phyloP scores from a whole-genome alignment of 2,113 vertebrate genomes.

The Mormoops blainvillei region DNA sequence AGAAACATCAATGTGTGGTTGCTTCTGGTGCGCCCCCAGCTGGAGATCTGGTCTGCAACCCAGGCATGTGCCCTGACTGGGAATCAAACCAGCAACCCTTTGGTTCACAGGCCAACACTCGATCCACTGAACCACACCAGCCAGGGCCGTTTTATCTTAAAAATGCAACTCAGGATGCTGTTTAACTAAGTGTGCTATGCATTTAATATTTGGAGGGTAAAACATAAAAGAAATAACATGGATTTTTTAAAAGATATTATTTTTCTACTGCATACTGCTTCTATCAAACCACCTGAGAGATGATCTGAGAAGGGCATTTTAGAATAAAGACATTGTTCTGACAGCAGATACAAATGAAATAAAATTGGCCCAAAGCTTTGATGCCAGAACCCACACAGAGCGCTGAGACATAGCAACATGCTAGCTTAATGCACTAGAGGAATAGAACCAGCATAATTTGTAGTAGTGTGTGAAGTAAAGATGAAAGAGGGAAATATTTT shows the following conservation, averaged over 20 bases:
- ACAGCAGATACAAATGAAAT: constrained; percentile 85
- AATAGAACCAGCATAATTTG: constrained; percentile 77
- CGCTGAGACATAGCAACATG: constrained; percentile 73
- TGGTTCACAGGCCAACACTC: no score
- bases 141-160: constrained; percentile 59
- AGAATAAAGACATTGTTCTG: constrained; percentile 85
- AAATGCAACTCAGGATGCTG: constrained; percentile 48
- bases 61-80: no score
- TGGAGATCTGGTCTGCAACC: no score
- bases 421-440: constrained; percentile 77
- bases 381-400: constrained; percentile 79
- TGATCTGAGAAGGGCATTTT: constrained; percentile 80
- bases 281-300: constrained; percentile 81
- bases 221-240: constrained; percentile 73
- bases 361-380: constrained; percentile 85
- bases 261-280: constrained; percentile 71
- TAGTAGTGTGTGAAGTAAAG: constrained; percentile 75
- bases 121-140: no score
- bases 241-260: constrained; percentile 51
- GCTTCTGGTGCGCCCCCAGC: no score
- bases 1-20: no score
- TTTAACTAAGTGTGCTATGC: constrained; percentile 49
- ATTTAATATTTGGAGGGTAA: constrained; percentile 52
- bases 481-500: constrained; percentile 69
- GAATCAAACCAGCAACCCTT: no score